A percentile compares a stretch with the other conserved stretches of the same genome.
These are phyloP conservation scores for Papilio aristodemus DNA, from an alignment of 1,140 invertebrate genomes.

Conservation along the genomic window DNA sequence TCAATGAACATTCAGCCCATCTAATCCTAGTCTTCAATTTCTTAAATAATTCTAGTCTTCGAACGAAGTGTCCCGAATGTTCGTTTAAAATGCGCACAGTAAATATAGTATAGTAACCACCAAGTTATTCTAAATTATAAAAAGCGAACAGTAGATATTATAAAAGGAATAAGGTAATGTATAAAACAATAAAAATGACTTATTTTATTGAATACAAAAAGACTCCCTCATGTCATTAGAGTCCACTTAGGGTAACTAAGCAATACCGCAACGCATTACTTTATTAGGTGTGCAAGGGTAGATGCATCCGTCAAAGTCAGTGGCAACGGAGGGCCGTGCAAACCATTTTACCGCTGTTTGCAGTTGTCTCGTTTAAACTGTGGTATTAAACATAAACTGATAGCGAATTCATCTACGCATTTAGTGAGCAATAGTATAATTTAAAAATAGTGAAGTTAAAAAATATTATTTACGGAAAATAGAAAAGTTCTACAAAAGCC, in stretches of 20 bases:
- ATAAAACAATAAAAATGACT: conserved; percentile 15
- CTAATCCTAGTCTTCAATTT: no score
- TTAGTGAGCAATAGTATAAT: no score
- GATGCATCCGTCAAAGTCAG: conserved; percentile 66
- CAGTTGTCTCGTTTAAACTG: conserved; percentile 55
- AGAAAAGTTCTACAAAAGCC: no score
- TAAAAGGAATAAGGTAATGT: no score
- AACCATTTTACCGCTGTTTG: conserved; percentile 69
- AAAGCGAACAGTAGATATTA: background rate
- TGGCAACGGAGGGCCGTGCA: conserved; percentile 53
- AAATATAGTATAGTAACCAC: no score
- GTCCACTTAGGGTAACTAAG: conserved; percentile 42
- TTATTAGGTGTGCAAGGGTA: conserved; percentile 68
- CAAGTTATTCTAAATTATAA: no score
- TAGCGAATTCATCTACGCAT: background rate
- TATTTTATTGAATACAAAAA: conserved; percentile 20
- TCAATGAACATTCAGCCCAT: no score
- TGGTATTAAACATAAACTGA: conserved; percentile 37
- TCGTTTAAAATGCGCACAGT: no score
- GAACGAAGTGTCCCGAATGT: no score
- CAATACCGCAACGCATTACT: conserved; percentile 63
- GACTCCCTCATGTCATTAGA: conserved; percentile 34
- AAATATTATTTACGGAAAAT: no score
- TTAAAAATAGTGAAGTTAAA: no score
- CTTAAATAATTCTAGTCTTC: no score